Conservation (phyloP, 2,797 vertebrate species). For the Acanthopagrus latus region DNA sequence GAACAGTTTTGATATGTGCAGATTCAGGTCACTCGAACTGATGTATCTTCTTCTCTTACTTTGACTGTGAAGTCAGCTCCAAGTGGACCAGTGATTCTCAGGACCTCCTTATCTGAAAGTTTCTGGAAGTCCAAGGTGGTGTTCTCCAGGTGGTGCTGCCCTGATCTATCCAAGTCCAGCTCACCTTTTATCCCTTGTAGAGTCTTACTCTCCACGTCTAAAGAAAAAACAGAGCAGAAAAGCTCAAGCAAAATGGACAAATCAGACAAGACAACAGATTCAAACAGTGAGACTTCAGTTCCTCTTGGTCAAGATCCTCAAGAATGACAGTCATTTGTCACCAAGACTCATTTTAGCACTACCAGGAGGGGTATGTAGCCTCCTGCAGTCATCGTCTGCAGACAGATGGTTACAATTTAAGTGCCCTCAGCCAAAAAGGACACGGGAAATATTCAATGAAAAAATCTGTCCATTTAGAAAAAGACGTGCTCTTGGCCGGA, state of each 20-base stretch:
- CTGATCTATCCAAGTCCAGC: constrained; percentile 86
- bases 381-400: constrained; percentile 34
- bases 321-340: constrained; percentile 28
- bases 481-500: constrained; percentile 37
- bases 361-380: too few relatives aligned
- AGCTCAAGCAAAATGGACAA: neutral
- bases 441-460: constrained; percentile 67
- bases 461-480: constrained; percentile 68
- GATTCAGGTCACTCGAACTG: neutral
- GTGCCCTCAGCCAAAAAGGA: constrained; percentile 57
- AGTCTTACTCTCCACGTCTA: constrained; percentile 95
- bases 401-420: constrained; percentile 82
- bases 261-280: neutral
- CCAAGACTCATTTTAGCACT: neutral
- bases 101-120: constrained; percentile 93
- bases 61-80: constrained; percentile 95
- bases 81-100: constrained; percentile 93
- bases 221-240: constrained; percentile 2
- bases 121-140: constrained; percentile 95
- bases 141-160: constrained; percentile 92
- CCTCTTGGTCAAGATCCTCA: neutral
- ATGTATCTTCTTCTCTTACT: constrained; percentile 81
- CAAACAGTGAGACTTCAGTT: neutral
- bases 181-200: constrained; percentile 91
- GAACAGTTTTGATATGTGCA: neutral